Conservation (phyloP, 2,888 invertebrate genomes). For the Lingula anatina region DNA sequence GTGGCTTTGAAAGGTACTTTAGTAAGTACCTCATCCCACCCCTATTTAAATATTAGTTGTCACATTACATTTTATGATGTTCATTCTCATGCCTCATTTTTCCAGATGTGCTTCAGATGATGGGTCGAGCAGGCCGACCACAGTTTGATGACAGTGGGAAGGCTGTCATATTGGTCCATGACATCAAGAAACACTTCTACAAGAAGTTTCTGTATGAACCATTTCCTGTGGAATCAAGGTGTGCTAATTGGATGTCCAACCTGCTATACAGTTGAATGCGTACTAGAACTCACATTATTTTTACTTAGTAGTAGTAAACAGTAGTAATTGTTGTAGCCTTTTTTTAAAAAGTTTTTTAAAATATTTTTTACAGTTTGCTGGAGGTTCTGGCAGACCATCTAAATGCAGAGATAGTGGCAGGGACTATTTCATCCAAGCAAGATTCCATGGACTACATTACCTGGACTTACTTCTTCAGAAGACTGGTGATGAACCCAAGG, state of each 20-base stretch:
- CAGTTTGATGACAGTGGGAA: constrained; percentile 87
- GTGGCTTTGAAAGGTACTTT: too few species aligned
- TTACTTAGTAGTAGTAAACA: too few species aligned
- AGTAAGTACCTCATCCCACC: too few species aligned
- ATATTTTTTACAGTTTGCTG: constrained; percentile 65
- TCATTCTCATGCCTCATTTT: too few species aligned
- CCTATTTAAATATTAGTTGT: too few species aligned
- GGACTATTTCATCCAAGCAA: constrained; percentile 87
- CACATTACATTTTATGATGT: too few species aligned
- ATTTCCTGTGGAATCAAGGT: constrained; percentile 92
- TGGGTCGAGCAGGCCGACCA: constrained; percentile 96
- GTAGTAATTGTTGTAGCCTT: too few species aligned
- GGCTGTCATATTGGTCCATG: constrained; percentile 72
- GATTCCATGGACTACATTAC: constrained; percentile 94
- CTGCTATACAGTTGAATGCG: too few species aligned
- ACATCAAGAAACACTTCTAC: constrained; percentile 97
- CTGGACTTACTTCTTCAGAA: constrained; percentile 96
- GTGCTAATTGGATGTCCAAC: too few species aligned
- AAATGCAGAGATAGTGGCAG: constrained; percentile 90
- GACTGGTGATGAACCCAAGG: constrained; percentile 82
- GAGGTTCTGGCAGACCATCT: constrained; percentile 91
- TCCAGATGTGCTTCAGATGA: constrained; percentile 97
- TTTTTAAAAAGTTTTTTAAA: too few species aligned
- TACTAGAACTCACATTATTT: too few species aligned
- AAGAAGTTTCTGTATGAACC: constrained; percentile 98